Base-by-base conservation (phyloP, 1,140 invertebrate genomes). In the Lysiphlebus fabarum region DNA sequence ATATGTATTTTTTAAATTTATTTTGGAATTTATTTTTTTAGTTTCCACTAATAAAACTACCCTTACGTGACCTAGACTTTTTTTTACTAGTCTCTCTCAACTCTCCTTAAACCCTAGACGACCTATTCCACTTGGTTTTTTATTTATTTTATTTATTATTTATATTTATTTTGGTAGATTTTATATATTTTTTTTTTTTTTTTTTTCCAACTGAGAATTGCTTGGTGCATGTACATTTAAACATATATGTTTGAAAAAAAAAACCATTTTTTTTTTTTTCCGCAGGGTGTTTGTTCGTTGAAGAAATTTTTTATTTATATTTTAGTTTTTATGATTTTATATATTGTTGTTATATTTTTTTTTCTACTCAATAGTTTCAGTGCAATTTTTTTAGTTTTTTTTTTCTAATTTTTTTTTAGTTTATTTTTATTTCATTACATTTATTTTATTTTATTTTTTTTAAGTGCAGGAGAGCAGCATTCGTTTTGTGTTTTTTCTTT, bases 91-190 rank as follows among this genome's bases (percentile, higher is more conserved):
- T 26, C 50, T 49, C 58, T 55, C 58, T 49, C 44, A 49, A 60
- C 58, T 53, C 37, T 67, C 67, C 65, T n/a, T n/a, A 65, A 68
- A 63, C 67, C 67, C 65, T 65, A 56, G 58, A 65, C 67, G 66
- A 10, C 7, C 50, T 53, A 26, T 53, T 17, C 38, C n/a, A 41
- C 17, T 26, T 26, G 17, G 17, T 1, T 26, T 26, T 26, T 26
- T 26, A 26, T 26, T 26, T 26, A 26, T 26, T 26, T 26, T 26
- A 26, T 26, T 26, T 26, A 26, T 26, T 26, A 26, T 26, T 26
- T 12, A 5, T 11, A 40, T 41, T 53, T 53, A 2, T 26, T 26
- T 1, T 26, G 2, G 17, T 26, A 2, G 17, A 26, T 26, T 26
- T 26, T 26, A 26, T n/a, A n/a, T n/a, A n/a, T n/a, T n/a, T 58